These are phyloP conservation scores for Sarcophaga subvicina DNA, from an alignment of 2,888 invertebrate species.

Conservation along the genomic window DNA sequence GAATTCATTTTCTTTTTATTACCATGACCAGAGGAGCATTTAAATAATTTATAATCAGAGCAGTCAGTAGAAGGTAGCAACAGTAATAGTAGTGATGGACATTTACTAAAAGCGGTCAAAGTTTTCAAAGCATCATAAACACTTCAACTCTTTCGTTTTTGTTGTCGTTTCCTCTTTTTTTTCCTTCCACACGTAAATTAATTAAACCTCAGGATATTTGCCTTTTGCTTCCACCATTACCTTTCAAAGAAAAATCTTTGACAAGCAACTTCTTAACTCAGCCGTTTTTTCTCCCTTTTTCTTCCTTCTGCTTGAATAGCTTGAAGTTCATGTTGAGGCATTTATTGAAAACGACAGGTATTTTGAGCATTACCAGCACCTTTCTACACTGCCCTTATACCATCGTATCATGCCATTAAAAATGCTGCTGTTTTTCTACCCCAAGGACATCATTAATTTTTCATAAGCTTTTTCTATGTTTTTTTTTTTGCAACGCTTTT, in stretches of 20 bases:
- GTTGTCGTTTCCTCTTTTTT: slow-evolving; percentile 10
- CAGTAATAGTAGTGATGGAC: slow-evolving; percentile 38
- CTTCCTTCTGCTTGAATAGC: slow-evolving; percentile 48
- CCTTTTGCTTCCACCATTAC: neutral
- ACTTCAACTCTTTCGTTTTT: slow-evolving; percentile 46
- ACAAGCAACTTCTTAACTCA: neutral
- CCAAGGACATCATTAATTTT: slow-evolving; percentile 81
- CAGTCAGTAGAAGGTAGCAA: neutral
- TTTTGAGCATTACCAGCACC: neutral
- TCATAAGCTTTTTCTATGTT: slow-evolving; percentile 73
- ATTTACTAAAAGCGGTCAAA: slow-evolving; percentile 43
- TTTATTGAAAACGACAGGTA: slow-evolving; percentile 49
- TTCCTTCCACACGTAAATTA: slow-evolving; percentile 48
- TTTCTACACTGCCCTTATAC: neutral
- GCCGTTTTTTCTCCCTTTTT: slow-evolving; percentile 9
- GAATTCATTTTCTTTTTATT: slow-evolving; percentile 22
- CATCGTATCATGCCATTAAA: slow-evolving; percentile 35
- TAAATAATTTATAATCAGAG: slow-evolving; percentile 52
- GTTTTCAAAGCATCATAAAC: slow-evolving; percentile 33
- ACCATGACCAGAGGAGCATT: slow-evolving; percentile 39
- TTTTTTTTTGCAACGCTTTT: neutral
- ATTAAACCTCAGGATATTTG: slow-evolving; percentile 41
- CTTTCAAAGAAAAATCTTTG: neutral
- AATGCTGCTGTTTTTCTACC: slow-evolving; percentile 70
- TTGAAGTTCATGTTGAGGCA: slow-evolving; percentile 34